These are phyloP conservation scores for Caenorhabditis japonica DNA, from an alignment of 2,888 invertebrate genomes.

Conservation along the genomic window DNA sequence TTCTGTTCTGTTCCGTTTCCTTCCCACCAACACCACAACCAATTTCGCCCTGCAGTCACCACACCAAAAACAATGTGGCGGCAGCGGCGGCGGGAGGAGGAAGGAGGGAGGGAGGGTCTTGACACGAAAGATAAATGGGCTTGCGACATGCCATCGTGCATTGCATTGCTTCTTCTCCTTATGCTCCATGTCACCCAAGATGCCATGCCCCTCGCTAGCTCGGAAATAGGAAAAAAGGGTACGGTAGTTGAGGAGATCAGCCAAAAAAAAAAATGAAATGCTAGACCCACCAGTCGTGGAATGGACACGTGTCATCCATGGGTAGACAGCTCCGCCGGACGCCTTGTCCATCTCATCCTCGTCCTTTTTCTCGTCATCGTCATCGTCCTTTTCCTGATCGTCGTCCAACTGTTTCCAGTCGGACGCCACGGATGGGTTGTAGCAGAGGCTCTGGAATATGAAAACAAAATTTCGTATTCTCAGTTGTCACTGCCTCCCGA, in stretches of 20 bases:
- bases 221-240: not conserved
- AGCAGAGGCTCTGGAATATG: constrained; percentile 56
- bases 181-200: constrained; percentile 16
- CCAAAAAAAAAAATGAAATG: not conserved
- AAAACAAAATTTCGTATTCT: not conserved
- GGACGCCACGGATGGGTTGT: constrained; percentile 20
- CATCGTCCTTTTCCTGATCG: constrained; percentile 61
- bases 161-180: constrained; percentile 5
- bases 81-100: not conserved
- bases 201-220: not conserved
- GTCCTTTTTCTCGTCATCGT: constrained; percentile 47
- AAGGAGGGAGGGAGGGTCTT: constrained; percentile 37
- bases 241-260: not conserved
- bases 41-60: too few species aligned
- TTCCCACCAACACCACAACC: too few species aligned
- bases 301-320: constrained; percentile 77
- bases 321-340: constrained; percentile 70
- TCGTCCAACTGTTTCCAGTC: constrained; percentile 61
- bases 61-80: not conserved
- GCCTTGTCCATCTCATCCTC: constrained; percentile 59
- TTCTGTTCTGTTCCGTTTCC: too few species aligned
- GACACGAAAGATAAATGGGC: constrained; percentile 59
- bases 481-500: not conserved
- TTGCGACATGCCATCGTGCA: constrained; percentile 56
- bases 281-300: constrained; percentile 69